phyloP scores from a whole-genome alignment of 2,113 vertebrate genomes.

The Spermophilus dauricus region DNA sequence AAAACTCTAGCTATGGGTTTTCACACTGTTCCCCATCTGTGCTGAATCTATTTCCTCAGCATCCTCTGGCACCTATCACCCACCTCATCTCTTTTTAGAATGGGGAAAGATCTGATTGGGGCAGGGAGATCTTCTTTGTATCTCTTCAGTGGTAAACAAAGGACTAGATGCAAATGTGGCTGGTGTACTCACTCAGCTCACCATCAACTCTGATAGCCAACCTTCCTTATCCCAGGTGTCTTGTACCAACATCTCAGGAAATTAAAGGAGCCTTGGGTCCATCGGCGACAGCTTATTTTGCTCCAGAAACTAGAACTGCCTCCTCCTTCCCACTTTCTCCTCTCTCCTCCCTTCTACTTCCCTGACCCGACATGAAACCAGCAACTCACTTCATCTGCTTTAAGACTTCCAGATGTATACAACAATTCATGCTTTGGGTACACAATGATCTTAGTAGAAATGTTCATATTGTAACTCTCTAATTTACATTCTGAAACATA shows the following conservation, averaged over 20 bases:
- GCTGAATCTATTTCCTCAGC: neutral
- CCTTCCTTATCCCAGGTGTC: neutral
- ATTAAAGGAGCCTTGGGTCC: neutral
- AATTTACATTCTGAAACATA: conserved; percentile 39
- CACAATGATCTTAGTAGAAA: neutral
- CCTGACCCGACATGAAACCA: neutral
- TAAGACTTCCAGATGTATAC: neutral
- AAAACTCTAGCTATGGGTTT: neutral
- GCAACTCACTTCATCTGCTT: neutral
- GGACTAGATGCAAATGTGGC: neutral
- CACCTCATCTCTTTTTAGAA: neutral
- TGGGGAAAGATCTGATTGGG: neutral
- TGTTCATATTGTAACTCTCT: conserved; percentile 15
- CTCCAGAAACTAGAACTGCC: neutral
- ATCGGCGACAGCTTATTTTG: neutral
- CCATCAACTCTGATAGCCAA: neutral
- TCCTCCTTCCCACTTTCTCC: neutral
- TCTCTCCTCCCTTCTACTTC: neutral
- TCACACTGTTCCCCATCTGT: neutral
- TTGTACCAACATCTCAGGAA: neutral
- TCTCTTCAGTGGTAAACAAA: conserved; percentile 28
- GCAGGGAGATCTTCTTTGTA: neutral
- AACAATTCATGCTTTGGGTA: neutral
- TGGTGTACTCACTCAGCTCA: neutral
- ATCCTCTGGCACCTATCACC: neutral